Evolutionary conservation across 2,113 vertebrate species (phyloP), one percentile per base, ranked within the genome.

Genomic region (Tachycineta bicolor): DNA sequence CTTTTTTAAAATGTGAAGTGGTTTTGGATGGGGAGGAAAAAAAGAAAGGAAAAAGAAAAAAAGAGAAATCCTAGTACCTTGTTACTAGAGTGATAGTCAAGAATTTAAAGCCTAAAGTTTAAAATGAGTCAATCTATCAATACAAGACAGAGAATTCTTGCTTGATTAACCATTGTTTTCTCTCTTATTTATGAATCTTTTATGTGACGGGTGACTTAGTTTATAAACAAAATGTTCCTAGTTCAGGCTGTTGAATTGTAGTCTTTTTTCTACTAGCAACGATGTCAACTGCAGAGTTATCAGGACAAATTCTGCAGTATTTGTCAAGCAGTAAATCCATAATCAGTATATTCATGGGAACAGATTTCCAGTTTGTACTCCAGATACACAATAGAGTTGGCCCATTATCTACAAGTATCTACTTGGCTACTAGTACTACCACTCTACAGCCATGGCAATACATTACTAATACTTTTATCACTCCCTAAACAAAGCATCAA

Each of bases 401-500:
- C 69, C 34, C 7, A 60, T 64, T 49, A 80, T 17, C 75, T 82
- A 24, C 33, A 93, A 77, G 53, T 47, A 56, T 64, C 39, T n/a
- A 59, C 74, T 75, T 81, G 39, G 55, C 44, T 65, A 49, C 44
- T 52, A 59, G 56, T 83, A 77, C 70, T 75, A 84, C 62, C 25
- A 76, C 37, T n/a, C 60, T 94, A 88, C 62, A 79, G 67, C 44
- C 47, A 41, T 63, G 41, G 34, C 49, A 93, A 63, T 97, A 90
- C 83, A 82, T 94, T 95, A 77, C 84, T 97, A 97, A 96, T 94
- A 97, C 94, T 82, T 97, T 97, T 98, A 96, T 97, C 96, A 64
- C 94, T 93, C 91, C 95, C 97, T 97, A 98, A 98, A 98, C 94
- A 94, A 98, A 97, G 85, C 96, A 98, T 98, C 94, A 98, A 98